Conservation (phyloP, 2,888 invertebrate species). For the Orthosia gracilis region DNA sequence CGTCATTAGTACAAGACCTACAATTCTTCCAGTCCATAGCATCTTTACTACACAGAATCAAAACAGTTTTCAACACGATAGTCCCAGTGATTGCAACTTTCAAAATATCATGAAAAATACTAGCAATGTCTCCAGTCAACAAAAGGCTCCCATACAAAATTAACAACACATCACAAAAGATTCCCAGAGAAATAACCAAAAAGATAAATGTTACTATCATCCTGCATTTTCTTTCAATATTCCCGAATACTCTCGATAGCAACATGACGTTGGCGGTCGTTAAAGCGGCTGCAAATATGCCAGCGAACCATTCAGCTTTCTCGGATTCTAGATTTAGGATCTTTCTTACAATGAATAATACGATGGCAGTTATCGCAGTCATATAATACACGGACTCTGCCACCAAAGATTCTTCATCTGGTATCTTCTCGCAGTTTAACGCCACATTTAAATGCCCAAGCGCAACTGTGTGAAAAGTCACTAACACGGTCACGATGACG, state of each 20-base stretch:
- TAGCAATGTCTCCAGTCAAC: neutral
- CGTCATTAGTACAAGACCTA: neutral
- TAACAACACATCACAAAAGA: conserved; percentile 34
- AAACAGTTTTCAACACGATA: conserved; percentile 16
- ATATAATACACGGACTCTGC: neutral
- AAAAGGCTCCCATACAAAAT: conserved; percentile 26
- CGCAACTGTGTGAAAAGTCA: neutral
- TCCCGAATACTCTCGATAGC: neutral
- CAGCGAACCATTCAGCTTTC: neutral
- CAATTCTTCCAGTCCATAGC: conserved; percentile 30
- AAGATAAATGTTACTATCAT: neutral
- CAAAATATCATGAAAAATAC: neutral
- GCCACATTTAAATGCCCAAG: conserved; percentile 13
- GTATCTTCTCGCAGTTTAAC: neutral
- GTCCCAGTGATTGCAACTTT: neutral
- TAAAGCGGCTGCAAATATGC: neutral
- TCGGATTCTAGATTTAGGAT: neutral
- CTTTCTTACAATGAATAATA: conserved; percentile 9
- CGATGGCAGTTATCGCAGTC: too few relatives aligned
- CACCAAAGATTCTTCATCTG: conserved; percentile 21
- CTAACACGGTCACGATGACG: neutral
- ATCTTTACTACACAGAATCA: conserved; percentile 26
- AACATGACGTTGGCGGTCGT: conserved; percentile 30
- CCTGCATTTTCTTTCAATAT: conserved; percentile 8
- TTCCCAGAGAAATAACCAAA: conserved; percentile 24